Evolutionary conservation across 2,888 invertebrate genomes (phyloP), one percentile per base, ranked within the genome.

Genomic region (Drosophila prostipennis): DNA sequence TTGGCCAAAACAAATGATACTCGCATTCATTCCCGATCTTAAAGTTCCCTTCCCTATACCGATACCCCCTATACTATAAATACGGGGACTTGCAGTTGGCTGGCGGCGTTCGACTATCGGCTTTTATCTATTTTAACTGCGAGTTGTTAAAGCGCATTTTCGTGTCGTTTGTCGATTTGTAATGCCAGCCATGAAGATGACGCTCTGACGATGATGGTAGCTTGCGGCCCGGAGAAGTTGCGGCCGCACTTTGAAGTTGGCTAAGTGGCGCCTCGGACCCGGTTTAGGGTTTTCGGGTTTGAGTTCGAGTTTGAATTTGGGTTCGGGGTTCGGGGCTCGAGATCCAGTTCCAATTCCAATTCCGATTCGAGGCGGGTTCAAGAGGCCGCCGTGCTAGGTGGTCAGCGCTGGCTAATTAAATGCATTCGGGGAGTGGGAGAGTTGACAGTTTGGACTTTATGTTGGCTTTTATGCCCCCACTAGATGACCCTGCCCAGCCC

Each of bases 71-170:
- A 16, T 23, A 11, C 14, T 26, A 26, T 26, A 26, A 5, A 26
- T 26, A 49, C 52, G 39, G 59, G 39, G 59, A 65, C 71, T 70
- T 29, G 51, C 46, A 37, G 48, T 54, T 54, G 67, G 37, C 64
- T 36, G 76, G 81, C 87, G 82, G 82, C 82, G 82, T 84, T 81
- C 67, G 65, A 65, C 59, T 87, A 84, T 87, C 84, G 79, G 69
- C 76, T 83, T 90, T 90, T 90, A 89, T 90, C 89, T 87, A 89
- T 87, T 85, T 89, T 89, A 83, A 90, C 87, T 87, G 89, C 79
- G 79, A 77, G 89, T 82, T 90, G 89, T 90, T 90, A 90, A 90
- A 90, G 90, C 90, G 89, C 90, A 90, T 90, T 90, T 90, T 88
- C 90, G 85, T 90, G 90, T 90, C 89, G 87, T 89, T 89, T 89